These are phyloP conservation scores for Phytoseiulus persimilis DNA, from an alignment of 2,888 invertebrate species.

Conservation along the genomic window DNA sequence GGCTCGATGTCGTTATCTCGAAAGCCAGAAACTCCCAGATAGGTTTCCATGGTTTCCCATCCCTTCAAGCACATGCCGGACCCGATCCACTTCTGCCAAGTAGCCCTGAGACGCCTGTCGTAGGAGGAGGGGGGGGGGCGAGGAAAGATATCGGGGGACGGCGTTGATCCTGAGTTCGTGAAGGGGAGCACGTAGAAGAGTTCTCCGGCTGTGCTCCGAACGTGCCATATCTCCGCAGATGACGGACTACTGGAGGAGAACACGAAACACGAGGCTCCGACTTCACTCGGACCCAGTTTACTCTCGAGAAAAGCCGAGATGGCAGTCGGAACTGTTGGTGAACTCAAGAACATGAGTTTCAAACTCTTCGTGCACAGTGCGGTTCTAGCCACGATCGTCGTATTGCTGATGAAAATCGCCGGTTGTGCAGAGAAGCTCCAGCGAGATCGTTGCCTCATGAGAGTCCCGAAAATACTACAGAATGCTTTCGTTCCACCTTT, in stretches of 20 bases:
- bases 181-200: background rate
- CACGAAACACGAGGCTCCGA: background rate
- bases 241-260: background rate
- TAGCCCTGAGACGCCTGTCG: too few relatives aligned
- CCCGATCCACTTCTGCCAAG: too few relatives aligned
- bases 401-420: background rate
- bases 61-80: too few relatives aligned
- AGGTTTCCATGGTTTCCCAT: too few relatives aligned
- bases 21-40: too few relatives aligned
- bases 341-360: background rate
- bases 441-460: background rate
- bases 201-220: background rate
- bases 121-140: too few relatives aligned
- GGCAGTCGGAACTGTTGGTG: background rate
- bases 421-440: background rate
- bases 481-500: slow-evolving; percentile 30
- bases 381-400: background rate
- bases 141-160: background rate
- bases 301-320: background rate
- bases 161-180: background rate
- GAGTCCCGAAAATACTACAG: slow-evolving; percentile 7
- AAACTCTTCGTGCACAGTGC: background rate
- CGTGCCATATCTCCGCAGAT: background rate
- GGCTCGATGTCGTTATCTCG: too few relatives aligned
- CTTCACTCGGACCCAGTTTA: background rate